Base-by-base conservation (phyloP, 2,113 vertebrate genomes). In the Clinocottus analis region DNA sequence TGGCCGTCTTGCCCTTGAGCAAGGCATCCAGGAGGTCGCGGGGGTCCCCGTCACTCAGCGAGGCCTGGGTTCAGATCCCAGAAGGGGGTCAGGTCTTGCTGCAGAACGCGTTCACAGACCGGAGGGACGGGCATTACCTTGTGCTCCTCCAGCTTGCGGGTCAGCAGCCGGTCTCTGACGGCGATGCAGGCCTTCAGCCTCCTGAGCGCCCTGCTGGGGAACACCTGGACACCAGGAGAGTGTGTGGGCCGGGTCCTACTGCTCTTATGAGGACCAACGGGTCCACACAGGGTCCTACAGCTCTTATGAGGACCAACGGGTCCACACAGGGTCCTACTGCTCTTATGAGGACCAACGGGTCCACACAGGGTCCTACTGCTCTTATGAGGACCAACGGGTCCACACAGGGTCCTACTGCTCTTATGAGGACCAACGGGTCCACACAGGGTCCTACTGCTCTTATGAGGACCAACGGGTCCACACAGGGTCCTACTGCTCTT, bases 11-110 rank as follows among this genome's bases (percentile, higher is more conserved):
- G 2, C 93, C 93, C 55, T 92, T 91, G 7, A 95, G 84, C 73
- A 95, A 85, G 23, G 94, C 95, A 1, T 95, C 95, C 73, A 95
- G 88, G 0, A 95, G 94, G 83, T 95, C 94, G 1, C 92, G 85
- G 16, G 94, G 94, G 13, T 93, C 91, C 0, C 91, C 90, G 0
- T 91, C 85, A 3, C 79, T 85, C 39, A 90, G 75, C 0, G 85
- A 85, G 1, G 68, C 84, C 95, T 95, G 82, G 2, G n/a, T 19
- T 47, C 45, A 47, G 45, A 47, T 19, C 45, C 13, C 45, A 19
- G 45, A 8, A 7, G 45, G 17, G 6, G 45, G 45, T 19, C 45
- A 7, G 45, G 16, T 5, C 17, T 62, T 60, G 12, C 60, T n/a
- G 19, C 3, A 17, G 7, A 7, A 31, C 13, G 1, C 13, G 2